Evolutionary conservation across 2,888 invertebrate genomes (phyloP).

Genomic region (Coecobrya sp.): DNA sequence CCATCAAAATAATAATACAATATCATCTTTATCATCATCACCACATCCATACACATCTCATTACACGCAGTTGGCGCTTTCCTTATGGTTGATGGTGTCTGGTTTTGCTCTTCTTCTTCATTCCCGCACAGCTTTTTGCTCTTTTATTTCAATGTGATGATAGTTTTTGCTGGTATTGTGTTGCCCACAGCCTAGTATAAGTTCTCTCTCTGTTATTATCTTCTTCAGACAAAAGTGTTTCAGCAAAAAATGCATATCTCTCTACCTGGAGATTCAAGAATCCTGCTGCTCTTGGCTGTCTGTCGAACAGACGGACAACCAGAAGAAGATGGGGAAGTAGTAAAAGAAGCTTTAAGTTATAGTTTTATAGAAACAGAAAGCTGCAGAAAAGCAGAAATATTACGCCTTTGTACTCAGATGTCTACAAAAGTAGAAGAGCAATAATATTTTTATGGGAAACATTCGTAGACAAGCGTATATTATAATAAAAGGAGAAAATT

Average conservation of each 20-base stretch:
- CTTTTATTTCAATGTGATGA: background rate
- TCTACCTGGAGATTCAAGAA: slow-evolving; percentile 68
- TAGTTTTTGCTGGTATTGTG: background rate
- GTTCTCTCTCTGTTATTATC: background rate
- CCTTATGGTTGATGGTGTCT: slow-evolving; percentile 42
- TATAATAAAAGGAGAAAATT: slow-evolving; percentile 26
- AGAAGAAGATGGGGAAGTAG: background rate
- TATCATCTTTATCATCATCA: background rate
- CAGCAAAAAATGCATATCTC: background rate
- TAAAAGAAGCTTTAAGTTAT: background rate
- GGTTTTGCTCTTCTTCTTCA: background rate
- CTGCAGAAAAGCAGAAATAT: no score
- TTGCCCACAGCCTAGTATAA: background rate
- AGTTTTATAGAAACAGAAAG: background rate
- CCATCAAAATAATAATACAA: slow-evolving; percentile 44
- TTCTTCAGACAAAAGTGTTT: background rate
- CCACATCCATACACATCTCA: background rate
- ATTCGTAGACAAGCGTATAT: background rate
- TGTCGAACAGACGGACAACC: background rate
- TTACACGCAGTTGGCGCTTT: slow-evolving; percentile 44
- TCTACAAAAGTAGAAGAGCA: background rate
- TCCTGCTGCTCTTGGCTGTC: slow-evolving; percentile 64
- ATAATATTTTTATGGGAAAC: background rate
- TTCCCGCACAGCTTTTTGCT: background rate
- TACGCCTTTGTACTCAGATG: background rate